phyloP scores from a whole-genome alignment of 2,797 vertebrate genomes.

The Pipistrellus pygmaeus region DNA sequence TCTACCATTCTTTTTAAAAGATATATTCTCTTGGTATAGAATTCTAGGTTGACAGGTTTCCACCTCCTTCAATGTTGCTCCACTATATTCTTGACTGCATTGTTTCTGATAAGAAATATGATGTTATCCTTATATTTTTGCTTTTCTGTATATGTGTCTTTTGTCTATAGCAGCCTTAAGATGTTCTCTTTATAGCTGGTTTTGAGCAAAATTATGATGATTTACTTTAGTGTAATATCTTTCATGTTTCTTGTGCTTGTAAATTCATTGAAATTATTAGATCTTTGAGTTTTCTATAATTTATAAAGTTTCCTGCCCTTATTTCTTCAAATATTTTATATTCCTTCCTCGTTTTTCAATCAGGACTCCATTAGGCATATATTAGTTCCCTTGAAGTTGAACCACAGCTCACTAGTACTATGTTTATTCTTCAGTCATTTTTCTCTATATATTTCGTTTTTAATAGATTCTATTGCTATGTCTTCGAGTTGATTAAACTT shows the following conservation, averaged over 20 bases:
- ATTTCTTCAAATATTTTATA: slow-evolving; percentile 55
- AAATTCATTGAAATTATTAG: slow-evolving; percentile 27
- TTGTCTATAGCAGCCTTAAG: slow-evolving; percentile 29
- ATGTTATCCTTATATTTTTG: slow-evolving; percentile 48
- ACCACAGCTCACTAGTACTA: neutral
- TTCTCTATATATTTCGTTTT: slow-evolving; percentile 33
- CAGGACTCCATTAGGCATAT: neutral
- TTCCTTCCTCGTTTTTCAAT: neutral
- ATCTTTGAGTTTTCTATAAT: slow-evolving; percentile 44
- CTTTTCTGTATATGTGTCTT: slow-evolving; percentile 29
- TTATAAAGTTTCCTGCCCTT: slow-evolving; percentile 2
- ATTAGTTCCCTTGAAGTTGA: neutral
- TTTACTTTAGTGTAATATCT: neutral
- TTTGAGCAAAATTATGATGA: slow-evolving; percentile 27
- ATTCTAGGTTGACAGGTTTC: neutral
- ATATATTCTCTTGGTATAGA: slow-evolving; percentile 1
- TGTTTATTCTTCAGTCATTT: neutral
- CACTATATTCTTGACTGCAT: neutral
- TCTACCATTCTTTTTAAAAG: slow-evolving; percentile 50
- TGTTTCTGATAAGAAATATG: slow-evolving; percentile 48
- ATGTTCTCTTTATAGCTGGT: neutral
- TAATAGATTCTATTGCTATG: neutral
- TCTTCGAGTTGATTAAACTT: slow-evolving; percentile 38
- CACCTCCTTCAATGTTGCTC: neutral
- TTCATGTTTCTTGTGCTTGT: slow-evolving; percentile 25